Evolutionary conservation across 2,797 vertebrate species (phyloP).

Genomic region (Epinephelus coioides): DNA sequence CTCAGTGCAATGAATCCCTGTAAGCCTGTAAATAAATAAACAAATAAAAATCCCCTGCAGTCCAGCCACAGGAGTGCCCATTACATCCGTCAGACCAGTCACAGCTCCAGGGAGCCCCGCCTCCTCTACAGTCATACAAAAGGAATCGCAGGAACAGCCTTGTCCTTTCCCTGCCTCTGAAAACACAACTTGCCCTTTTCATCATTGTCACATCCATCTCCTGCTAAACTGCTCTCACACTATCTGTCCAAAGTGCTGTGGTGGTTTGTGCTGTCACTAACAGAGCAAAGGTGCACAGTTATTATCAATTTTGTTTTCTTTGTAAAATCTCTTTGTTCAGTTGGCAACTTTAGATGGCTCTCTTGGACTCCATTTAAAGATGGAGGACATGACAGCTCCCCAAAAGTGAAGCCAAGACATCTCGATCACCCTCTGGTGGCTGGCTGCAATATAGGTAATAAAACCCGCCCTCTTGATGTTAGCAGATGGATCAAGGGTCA

Average conservation of each 20-base stretch:
- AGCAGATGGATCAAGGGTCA: no score
- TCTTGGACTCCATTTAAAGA: no score
- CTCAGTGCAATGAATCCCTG: constrained; percentile 10
- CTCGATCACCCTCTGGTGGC: no score
- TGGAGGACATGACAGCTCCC: no score
- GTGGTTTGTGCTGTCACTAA: background rate
- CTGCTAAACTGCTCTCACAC: constrained; percentile 51
- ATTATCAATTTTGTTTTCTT: background rate
- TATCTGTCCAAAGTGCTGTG: constrained; percentile 1
- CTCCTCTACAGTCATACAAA: constrained; percentile 33
- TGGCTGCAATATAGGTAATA: no score
- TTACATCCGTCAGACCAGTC: constrained; percentile 42
- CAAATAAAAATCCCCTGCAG: constrained; percentile 12
- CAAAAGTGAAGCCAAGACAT: no score
- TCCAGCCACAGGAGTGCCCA: constrained; percentile 25
- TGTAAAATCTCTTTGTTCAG: no score
- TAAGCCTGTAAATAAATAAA: background rate
- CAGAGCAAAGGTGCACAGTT: constrained; percentile 15
- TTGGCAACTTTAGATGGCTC: no score
- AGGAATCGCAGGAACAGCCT: constrained; percentile 36
- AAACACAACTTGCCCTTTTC: constrained; percentile 66
- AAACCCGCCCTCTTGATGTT: no score
- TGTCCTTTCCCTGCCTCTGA: constrained; percentile 47
- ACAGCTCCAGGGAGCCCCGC: constrained; percentile 33
- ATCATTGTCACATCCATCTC: constrained; percentile 57